Evolutionary conservation across 2,888 invertebrate genomes (phyloP).

Genomic region (Aspidiotus destructor): DNA sequence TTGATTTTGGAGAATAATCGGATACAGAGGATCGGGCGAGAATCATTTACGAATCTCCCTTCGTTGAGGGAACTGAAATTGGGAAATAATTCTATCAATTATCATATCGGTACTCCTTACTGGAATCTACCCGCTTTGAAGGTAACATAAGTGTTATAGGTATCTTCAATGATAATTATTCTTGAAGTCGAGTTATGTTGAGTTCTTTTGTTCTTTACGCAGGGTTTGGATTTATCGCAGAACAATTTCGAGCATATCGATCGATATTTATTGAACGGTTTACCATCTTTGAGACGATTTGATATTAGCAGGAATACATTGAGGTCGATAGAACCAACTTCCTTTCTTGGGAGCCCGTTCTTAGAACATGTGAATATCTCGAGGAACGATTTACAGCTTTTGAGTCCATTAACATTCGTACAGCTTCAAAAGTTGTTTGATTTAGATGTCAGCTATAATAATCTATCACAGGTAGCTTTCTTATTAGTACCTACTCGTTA

Average conservation of each 20-base stretch:
- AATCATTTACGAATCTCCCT: slow-evolving; percentile 74
- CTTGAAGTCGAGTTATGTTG: not conserved
- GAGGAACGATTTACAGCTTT: slow-evolving; percentile 56
- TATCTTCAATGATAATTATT: not conserved
- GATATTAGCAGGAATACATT: slow-evolving; percentile 68
- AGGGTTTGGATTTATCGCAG: slow-evolving; percentile 66
- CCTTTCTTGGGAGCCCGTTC: slow-evolving; percentile 60
- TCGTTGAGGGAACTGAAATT: slow-evolving; percentile 70
- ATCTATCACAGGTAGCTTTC: slow-evolving; percentile 49
- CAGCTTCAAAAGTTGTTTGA: slow-evolving; percentile 66
- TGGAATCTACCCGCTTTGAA: slow-evolving; percentile 78
- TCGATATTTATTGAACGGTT: slow-evolving; percentile 59
- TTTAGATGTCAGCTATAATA: slow-evolving; percentile 64
- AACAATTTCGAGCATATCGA: slow-evolving; percentile 65
- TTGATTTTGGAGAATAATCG: slow-evolving; percentile 71
- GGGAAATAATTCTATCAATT: slow-evolving; percentile 70
- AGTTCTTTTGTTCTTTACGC: slow-evolving; percentile 34
- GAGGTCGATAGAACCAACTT: slow-evolving; percentile 58
- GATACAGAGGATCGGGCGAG: slow-evolving; percentile 61
- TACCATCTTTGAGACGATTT: slow-evolving; percentile 64
- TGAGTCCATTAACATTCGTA: slow-evolving; percentile 68
- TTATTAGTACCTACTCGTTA: not conserved
- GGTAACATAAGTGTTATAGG: slow-evolving; percentile 39
- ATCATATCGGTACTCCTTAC: slow-evolving; percentile 61
- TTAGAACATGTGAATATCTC: slow-evolving; percentile 69